phyloP scores from a whole-genome alignment of 2,113 vertebrate species.

The Anolis sagrei region DNA sequence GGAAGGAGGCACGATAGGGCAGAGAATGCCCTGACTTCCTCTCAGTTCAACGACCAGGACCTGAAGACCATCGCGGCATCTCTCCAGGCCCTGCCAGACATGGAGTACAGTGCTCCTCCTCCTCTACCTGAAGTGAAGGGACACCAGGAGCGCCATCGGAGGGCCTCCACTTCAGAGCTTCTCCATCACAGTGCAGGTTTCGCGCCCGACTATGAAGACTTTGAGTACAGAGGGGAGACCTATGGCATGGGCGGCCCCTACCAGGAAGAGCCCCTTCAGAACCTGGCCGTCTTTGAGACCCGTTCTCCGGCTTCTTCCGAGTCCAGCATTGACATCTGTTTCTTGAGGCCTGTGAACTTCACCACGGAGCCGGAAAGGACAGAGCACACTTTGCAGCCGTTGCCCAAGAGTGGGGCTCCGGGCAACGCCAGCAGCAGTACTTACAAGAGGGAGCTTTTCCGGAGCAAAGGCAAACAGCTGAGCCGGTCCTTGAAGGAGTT shows the following conservation, averaged over 20 bases:
- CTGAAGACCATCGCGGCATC: constrained; percentile 77
- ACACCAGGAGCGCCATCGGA: constrained; percentile 74
- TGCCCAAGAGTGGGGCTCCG: constrained; percentile 80
- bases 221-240: constrained; percentile 80
- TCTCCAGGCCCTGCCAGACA: constrained; percentile 89
- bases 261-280: constrained; percentile 80
- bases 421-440: constrained; percentile 66
- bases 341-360: constrained; percentile 87
- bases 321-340: constrained; percentile 95
- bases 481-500: constrained; percentile 94
- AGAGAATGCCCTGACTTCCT: constrained; percentile 76
- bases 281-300: constrained; percentile 83
- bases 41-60: constrained; percentile 82
- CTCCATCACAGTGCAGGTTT: constrained; percentile 76
- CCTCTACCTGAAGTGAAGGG: constrained; percentile 67
- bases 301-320: constrained; percentile 91
- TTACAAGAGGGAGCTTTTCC: constrained; percentile 80
- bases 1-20: constrained; percentile 80
- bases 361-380: constrained; percentile 81
- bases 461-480: constrained; percentile 93
- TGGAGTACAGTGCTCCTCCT: constrained; percentile 75
- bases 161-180: constrained; percentile 76
- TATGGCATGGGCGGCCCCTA: constrained; percentile 81
- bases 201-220: constrained; percentile 80
- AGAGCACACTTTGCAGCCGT: constrained; percentile 76